These are phyloP conservation scores for Muscicapa striata DNA, from an alignment of 2,797 vertebrate genomes.

Conservation along the genomic window DNA sequence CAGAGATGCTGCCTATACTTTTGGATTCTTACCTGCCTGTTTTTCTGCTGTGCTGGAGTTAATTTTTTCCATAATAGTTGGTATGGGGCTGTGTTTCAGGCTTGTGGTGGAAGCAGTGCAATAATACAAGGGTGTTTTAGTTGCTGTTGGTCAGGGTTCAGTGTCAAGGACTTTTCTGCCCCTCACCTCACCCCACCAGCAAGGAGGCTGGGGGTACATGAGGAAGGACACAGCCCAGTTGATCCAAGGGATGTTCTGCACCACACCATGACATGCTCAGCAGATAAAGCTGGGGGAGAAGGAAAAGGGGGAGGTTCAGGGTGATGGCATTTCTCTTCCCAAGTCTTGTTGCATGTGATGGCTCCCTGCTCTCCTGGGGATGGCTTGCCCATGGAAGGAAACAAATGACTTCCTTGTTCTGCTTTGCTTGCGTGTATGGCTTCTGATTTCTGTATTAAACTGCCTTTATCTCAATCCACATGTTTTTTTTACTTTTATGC, in stretches of 20 bases:
- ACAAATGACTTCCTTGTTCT: neutral
- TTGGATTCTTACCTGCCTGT: neutral
- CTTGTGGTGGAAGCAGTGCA: neutral
- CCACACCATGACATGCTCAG: neutral
- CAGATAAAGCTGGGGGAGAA: neutral
- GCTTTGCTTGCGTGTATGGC: neutral
- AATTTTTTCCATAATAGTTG: neutral
- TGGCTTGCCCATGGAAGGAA: neutral
- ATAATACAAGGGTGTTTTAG: neutral
- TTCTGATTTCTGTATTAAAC: neutral
- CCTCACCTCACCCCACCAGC: neutral
- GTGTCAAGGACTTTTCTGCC: neutral
- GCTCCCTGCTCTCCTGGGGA: neutral
- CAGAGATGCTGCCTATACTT: neutral
- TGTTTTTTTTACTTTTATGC: neutral
- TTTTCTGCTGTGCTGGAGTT: neutral
- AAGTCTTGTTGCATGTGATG: neutral
- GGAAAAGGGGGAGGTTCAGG: neutral
- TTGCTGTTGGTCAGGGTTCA: neutral
- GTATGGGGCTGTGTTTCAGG: neutral
- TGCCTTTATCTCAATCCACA: neutral
- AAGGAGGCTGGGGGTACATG: neutral
- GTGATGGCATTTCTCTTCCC: neutral
- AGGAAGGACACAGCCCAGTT: too few species aligned
- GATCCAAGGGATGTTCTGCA: neutral